Conservation (phyloP, 2,113 vertebrate genomes). For the Cyprinodon variegatus region DNA sequence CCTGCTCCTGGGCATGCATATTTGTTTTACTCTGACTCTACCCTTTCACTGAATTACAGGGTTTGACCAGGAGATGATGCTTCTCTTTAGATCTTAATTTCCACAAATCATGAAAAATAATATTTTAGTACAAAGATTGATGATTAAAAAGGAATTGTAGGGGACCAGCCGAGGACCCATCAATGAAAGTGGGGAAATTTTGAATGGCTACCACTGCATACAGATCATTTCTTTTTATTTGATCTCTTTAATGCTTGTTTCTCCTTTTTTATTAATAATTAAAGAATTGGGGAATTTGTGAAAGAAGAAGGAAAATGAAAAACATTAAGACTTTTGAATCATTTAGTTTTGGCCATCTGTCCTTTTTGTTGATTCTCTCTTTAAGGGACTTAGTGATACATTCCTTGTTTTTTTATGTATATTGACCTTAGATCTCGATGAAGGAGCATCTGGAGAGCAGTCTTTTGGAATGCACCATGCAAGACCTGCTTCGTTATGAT, state of each 20-base stretch:
- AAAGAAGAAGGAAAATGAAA: background rate
- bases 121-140: too few species aligned
- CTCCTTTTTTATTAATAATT: background rate
- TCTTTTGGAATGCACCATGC: constrained; percentile 84
- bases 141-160: too few species aligned
- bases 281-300: background rate
- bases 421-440: constrained; percentile 79
- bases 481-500: constrained; percentile 91
- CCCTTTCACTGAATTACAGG: too few species aligned
- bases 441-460: constrained; percentile 81
- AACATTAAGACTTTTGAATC: background rate
- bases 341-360: background rate
- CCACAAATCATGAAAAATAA: too few species aligned
- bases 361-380: background rate
- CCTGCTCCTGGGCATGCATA: too few species aligned
- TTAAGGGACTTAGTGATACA: background rate
- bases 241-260: background rate
- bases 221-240: background rate
- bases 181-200: too few species aligned
- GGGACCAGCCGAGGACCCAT: too few species aligned
- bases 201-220: too few species aligned
- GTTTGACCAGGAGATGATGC: too few species aligned
- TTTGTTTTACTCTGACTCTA: too few species aligned
- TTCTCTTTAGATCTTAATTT: too few species aligned
- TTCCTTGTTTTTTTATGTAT: background rate